These are phyloP conservation scores for Apodemia duryi DNA, from an alignment of 2,888 invertebrate species.

Conservation along the genomic window DNA sequence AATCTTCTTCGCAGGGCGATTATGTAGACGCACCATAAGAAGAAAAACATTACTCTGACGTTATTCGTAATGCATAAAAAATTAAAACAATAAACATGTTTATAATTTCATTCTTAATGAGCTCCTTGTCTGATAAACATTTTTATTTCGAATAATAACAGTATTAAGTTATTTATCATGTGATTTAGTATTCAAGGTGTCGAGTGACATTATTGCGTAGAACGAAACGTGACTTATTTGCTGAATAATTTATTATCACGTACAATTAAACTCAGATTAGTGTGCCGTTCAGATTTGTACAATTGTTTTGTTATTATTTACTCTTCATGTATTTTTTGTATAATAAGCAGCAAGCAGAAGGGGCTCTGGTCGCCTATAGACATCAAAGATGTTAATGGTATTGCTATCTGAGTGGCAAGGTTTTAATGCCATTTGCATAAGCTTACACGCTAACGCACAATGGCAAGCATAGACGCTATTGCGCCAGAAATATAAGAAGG, in stretches of 20 bases:
- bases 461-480: no score
- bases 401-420: no score
- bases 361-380: no score
- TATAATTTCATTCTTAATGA: slow-evolving; percentile 7
- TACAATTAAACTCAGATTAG: background rate
- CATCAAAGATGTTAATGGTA: no score
- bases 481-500: no score
- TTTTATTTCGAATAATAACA: slow-evolving; percentile 10
- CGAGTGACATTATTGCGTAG: slow-evolving; percentile 5
- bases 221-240: slow-evolving; percentile 4
- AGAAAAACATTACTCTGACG: background rate
- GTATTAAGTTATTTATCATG: slow-evolving; percentile 4
- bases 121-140: background rate
- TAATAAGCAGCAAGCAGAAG: no score
- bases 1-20: no score
- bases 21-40: no score
- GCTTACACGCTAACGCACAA: no score
- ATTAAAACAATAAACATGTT: background rate
- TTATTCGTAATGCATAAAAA: background rate
- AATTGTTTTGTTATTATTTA: no score
- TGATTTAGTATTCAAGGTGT: slow-evolving; percentile 6
- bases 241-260: background rate
- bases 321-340: no score
- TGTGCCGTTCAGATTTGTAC: background rate
- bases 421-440: no score